phyloP scores from a whole-genome alignment of 1,140 invertebrate species.

The Microvelia longipes region DNA sequence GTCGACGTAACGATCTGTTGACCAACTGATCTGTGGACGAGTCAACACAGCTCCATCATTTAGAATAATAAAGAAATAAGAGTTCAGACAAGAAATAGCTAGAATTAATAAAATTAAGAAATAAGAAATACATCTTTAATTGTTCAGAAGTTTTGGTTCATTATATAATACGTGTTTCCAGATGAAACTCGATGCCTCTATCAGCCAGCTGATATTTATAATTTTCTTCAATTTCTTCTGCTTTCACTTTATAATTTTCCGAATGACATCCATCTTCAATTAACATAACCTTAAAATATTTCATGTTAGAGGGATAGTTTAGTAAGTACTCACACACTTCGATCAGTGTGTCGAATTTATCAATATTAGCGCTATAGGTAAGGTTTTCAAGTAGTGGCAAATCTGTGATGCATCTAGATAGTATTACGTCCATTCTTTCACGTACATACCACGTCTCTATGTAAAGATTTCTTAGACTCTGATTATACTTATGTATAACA shows the following conservation, averaged over 20 bases:
- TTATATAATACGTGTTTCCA: background rate
- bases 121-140: no score
- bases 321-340: background rate
- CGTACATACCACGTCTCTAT: background rate
- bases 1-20: no score
- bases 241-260: background rate
- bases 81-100: no score
- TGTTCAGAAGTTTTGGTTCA: no score
- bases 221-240: background rate
- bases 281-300: background rate
- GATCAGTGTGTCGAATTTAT: background rate
- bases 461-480: background rate
- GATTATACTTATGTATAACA: background rate
- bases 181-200: background rate
- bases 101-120: no score
- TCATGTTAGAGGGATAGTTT: background rate
- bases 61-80: no score
- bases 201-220: background rate
- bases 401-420: background rate
- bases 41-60: no score
- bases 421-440: background rate
- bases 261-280: background rate
- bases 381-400: background rate
- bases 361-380: background rate
- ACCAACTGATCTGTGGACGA: no score